Percentiles rank a stretch among this genome's conserved stretches.
phyloP scores from a whole-genome alignment of 2,888 invertebrate species.

The Tetragonisca angustula region DNA sequence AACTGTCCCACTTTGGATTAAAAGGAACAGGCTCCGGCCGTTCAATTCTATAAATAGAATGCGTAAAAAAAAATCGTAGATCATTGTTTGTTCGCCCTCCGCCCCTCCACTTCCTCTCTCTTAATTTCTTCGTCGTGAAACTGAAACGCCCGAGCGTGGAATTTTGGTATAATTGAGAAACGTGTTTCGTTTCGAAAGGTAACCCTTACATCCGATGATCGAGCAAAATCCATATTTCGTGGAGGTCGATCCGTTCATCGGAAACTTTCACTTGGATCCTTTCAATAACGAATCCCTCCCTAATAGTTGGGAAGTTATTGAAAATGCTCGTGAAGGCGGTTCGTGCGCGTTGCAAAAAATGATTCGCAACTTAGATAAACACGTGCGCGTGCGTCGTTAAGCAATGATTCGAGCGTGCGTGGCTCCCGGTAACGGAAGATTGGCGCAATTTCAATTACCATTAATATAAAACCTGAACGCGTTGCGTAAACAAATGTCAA shows the following conservation, averaged over 20 bases:
- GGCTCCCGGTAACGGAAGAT: neutral
- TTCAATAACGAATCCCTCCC: neutral
- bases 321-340: neutral
- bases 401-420: neutral
- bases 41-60: neutral
- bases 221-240: neutral
- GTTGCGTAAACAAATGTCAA: neutral
- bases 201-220: slow-evolving; percentile 15
- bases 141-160: neutral
- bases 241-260: neutral
- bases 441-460: neutral
- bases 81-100: neutral
- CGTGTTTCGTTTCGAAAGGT: neutral
- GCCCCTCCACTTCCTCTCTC: neutral
- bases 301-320: neutral
- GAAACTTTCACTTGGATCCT: slow-evolving; percentile 7
- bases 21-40: neutral
- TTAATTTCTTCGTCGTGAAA: too few species aligned
- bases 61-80: neutral
- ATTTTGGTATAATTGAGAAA: neutral
- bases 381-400: neutral
- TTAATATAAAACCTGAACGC: neutral
- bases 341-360: neutral
- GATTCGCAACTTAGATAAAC: neutral
- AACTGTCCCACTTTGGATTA: slow-evolving; percentile 14